A percentile compares a stretch with the other conserved stretches of the same genome.
Evolutionary conservation across 92 coral and sea anemone genomes (phyloP).

Genomic region (Pocillopora meandrina): DNA sequence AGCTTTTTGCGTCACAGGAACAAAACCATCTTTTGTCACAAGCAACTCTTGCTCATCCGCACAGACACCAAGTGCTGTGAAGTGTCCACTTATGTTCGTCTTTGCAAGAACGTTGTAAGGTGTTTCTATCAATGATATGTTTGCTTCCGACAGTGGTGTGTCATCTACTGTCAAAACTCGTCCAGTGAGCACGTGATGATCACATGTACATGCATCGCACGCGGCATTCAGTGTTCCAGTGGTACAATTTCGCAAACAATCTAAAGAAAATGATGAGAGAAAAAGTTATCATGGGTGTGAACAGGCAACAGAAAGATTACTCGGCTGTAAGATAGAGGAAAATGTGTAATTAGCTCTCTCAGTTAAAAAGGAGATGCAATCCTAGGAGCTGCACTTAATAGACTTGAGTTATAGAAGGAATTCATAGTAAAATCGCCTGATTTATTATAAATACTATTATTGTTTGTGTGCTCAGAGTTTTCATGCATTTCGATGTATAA

Average conservation of each 20-base stretch:
- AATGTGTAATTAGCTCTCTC: no score
- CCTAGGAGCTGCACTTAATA: no score
- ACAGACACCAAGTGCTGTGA: constrained; percentile 9
- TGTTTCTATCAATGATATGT: constrained; percentile 14
- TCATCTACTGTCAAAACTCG: neutral
- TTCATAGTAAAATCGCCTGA: no score
- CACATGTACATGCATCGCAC: constrained; percentile 33
- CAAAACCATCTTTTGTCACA: constrained; percentile 13
- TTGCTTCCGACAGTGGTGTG: constrained; percentile 22
- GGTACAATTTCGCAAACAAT: constrained; percentile 21
- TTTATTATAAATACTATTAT: no score
- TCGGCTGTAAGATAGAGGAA: no score
- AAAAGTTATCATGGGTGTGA: neutral
- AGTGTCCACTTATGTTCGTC: constrained; percentile 29
- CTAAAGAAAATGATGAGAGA: constrained; percentile 1
- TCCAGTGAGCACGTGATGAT: constrained; percentile 33
- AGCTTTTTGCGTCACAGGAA: constrained; percentile 1
- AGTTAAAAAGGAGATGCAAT: no score
- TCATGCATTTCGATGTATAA: no score
- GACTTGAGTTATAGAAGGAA: no score
- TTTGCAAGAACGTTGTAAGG: constrained; percentile 31
- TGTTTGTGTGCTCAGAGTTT: no score
- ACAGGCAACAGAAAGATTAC: neutral
- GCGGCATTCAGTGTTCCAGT: constrained; percentile 41
- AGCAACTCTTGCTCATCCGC: constrained; percentile 27